phyloP scores from a whole-genome alignment of 2,888 invertebrate genomes.

The Drosophila recens region DNA sequence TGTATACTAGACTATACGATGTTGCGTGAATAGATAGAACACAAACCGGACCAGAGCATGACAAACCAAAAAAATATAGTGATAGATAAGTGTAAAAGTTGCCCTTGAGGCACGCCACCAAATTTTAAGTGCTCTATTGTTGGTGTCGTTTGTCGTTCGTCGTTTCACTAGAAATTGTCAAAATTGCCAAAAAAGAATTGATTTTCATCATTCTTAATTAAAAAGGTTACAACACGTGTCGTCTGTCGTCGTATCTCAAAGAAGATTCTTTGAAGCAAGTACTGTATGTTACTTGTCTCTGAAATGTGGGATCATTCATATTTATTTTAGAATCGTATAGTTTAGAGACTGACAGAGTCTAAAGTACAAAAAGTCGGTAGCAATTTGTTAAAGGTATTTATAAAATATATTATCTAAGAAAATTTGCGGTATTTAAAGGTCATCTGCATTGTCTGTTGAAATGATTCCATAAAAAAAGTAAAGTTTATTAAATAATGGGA shows the following conservation, averaged over 20 bases:
- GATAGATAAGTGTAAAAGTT: constrained; percentile 32
- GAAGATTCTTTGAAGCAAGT: not conserved
- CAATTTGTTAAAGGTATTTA: not conserved
- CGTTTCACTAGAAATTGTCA: constrained; percentile 30
- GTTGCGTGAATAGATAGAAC: constrained; percentile 34
- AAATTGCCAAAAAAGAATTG: constrained; percentile 43
- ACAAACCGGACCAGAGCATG: constrained; percentile 18
- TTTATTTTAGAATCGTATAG: constrained; percentile 11
- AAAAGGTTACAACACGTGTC: constrained; percentile 28
- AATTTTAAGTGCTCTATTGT: constrained; percentile 32
- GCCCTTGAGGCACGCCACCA: constrained; percentile 41
- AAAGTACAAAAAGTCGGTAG: constrained; percentile 5
- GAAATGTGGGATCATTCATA: constrained; percentile 1
- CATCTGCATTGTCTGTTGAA: not conserved
- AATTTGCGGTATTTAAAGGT: not conserved
- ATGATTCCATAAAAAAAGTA: not conserved
- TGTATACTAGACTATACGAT: not conserved
- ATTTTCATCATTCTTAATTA: constrained; percentile 63
- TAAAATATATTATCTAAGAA: not conserved
- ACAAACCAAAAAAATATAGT: constrained; percentile 21
- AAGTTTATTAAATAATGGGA: not conserved
- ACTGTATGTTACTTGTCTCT: not conserved
- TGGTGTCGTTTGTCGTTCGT: not conserved
- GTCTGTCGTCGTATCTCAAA: not conserved
- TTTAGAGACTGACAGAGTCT: constrained; percentile 2